Evolutionary conservation across 2,888 invertebrate species (phyloP), one percentile per base, ranked within the genome.

Genomic region (Malachius bipustulatus): DNA sequence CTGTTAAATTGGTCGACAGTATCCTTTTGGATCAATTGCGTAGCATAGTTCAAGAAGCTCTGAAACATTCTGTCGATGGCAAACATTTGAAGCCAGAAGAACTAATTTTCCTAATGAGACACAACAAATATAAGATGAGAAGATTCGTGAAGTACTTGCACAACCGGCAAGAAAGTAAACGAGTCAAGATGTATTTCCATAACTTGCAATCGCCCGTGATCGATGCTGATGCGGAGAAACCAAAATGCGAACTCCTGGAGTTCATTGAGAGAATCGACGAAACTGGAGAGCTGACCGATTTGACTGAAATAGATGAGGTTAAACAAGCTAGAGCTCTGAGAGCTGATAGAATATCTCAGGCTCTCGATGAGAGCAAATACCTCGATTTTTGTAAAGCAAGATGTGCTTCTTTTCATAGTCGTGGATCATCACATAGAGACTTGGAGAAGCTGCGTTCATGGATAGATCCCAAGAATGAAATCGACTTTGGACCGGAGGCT

Each of bases 61-160:
- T 73, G 9, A 74, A 80, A 47, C 67, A 78, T 27, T 77, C 82
- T 0, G 69, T 69, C 38, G 64, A 69, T 37, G 70, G 82, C 43
- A 65, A 65, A 16, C 58, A 59, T 13, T 50, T 56, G 2, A 56
- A 65, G 26, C 70, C 70, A 3, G 70, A 74, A 31, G 77, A 79
- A 39, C 85, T 89, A 47, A 73, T 91, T 34, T 90, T 84, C 59
- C 59, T 90, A 4, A 71, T 93, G 69, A 70, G 89, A 16, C 83
- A 80, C 52, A 83, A 89, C 60, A 78, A 79, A 45, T 65, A 77
- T 3, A 82, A 83, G 58, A 65, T 87, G 47, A 76, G 77, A 38
- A 68, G 87, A 2, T 70, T 88, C 45, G 65, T 84, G 2, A 82
- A 79, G 49, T 85, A 84, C 56, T 66, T 87, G 29, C 51, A 69